phyloP scores from a whole-genome alignment of 2,113 vertebrate genomes.

The Bombycilla garrulus region DNA sequence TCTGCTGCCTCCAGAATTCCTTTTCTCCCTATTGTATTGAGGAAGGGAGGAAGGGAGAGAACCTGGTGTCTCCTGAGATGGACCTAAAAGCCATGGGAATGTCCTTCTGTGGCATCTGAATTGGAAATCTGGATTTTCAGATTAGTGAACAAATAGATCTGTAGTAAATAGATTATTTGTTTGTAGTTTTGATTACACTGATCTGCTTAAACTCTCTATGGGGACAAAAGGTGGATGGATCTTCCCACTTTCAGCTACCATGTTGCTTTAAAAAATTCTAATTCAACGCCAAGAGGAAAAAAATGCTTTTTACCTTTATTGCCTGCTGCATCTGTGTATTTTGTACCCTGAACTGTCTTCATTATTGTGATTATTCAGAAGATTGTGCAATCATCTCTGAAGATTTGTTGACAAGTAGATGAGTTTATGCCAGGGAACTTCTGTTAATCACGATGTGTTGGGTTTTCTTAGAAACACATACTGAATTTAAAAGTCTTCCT shows the following conservation, averaged over 20 bases:
- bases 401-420: not conserved
- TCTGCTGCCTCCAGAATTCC: not conserved
- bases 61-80: accelerated
- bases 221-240: not conserved
- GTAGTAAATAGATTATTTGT: not conserved
- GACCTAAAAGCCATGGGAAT: not conserved
- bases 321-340: not conserved
- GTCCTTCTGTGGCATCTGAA: not conserved
- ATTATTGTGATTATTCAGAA: not conserved
- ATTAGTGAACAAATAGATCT: not conserved
- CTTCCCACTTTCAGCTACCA: not conserved
- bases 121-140: not conserved
- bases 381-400: not conserved
- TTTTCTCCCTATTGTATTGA: not conserved
- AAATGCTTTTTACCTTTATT: not conserved
- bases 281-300: not conserved
- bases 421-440: not conserved
- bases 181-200: not conserved
- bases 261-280: not conserved
- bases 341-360: not conserved
- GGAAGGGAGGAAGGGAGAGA: not conserved
- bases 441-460: not conserved
- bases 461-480: not conserved
- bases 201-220: not conserved
- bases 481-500: not conserved